These are phyloP conservation scores for Phaenicophaeus curvirostris DNA, from an alignment of 2,797 vertebrate genomes.

Conservation along the genomic window DNA sequence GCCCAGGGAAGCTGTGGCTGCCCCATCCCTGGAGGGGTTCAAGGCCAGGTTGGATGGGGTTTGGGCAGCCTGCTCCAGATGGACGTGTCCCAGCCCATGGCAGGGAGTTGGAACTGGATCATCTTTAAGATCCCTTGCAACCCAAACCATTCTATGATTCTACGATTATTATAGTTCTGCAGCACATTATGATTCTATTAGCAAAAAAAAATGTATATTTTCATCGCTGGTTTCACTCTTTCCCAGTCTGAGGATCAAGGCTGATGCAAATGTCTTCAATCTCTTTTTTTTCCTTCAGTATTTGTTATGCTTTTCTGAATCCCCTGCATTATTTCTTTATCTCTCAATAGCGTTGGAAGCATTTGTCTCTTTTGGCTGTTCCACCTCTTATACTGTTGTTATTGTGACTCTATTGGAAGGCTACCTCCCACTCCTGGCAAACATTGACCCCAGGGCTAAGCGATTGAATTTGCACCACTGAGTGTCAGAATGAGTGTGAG, in stretches of 20 bases:
- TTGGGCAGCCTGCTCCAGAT: no score
- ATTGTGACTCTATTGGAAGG: slow-evolving; percentile 15
- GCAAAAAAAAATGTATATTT: background rate
- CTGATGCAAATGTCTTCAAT: background rate
- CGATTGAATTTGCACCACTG: slow-evolving; percentile 31
- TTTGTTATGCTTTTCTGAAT: background rate
- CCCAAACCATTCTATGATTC: no score
- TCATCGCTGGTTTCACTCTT: background rate
- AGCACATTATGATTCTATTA: background rate
- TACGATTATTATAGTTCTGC: background rate
- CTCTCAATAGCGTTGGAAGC: background rate
- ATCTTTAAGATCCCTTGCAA: no score
- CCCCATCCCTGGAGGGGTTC: no score
- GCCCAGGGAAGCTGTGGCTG: no score
- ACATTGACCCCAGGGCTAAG: slow-evolving; percentile 37
- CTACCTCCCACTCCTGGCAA: slow-evolving; percentile 39
- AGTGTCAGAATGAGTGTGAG: slow-evolving; percentile 67
- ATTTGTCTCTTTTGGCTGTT: background rate
- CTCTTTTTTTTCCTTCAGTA: background rate
- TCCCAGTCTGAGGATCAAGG: background rate
- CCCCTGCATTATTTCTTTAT: background rate
- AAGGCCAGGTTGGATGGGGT: no score
- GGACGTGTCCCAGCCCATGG: no score
- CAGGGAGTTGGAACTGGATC: no score
- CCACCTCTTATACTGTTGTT: background rate